A percentile compares a stretch with the other conserved stretches of the same genome.
Evolutionary conservation across 2,113 vertebrate genomes (phyloP).

Genomic region (Junco hyemalis): DNA sequence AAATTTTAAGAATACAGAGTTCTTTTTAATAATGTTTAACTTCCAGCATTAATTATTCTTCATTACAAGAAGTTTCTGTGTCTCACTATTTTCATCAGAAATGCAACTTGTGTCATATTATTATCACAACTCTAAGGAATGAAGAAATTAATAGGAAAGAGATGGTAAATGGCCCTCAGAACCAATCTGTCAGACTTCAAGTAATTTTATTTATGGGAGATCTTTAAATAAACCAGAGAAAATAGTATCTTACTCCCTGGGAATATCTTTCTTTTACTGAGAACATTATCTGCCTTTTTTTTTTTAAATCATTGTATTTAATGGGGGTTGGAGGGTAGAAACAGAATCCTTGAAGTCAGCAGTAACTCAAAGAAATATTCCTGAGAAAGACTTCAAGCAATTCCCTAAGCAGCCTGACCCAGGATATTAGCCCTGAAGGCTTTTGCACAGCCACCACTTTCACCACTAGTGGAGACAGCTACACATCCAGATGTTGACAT

Average conservation of each 20-base stretch:
- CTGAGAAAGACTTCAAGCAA: slow-evolving; percentile 60
- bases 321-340: slow-evolving; percentile 38
- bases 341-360: slow-evolving; percentile 51
- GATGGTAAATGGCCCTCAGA: neutral
- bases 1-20: neutral
- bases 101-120: neutral
- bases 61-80: neutral
- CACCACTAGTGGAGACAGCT: slow-evolving; percentile 11
- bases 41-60: neutral
- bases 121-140: neutral
- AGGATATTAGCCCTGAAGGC: slow-evolving; percentile 42
- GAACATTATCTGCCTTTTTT: slow-evolving; percentile 10
- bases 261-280: slow-evolving; percentile 46
- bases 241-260: slow-evolving; percentile 29
- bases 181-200: slow-evolving; percentile 20
- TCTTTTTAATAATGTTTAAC: neutral
- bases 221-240: slow-evolving; percentile 54
- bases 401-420: slow-evolving; percentile 52
- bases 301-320: slow-evolving; percentile 8
- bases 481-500: slow-evolving; percentile 43
- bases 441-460: slow-evolving; percentile 29
- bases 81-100: neutral
- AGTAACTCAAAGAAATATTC: slow-evolving; percentile 49
- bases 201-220: slow-evolving; percentile 35
- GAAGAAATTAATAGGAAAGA: slow-evolving; percentile 4